A percentile compares a stretch with the other conserved stretches of the same genome.
Evolutionary conservation across 2,113 vertebrate genomes (phyloP).

Genomic region (Willisornis vidua): DNA sequence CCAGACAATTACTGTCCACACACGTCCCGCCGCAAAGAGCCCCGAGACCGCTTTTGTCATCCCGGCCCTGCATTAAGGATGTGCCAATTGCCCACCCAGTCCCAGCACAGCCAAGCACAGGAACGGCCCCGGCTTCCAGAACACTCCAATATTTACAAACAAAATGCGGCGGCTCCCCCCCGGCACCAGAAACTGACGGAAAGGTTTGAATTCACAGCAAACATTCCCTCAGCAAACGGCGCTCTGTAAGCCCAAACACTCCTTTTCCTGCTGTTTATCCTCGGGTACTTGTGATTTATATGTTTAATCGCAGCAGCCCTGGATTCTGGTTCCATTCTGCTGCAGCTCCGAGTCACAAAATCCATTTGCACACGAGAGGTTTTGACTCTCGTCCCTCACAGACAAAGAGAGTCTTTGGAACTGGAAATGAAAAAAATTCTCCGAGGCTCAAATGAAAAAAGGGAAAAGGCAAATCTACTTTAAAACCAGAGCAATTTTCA

Average conservation of each 20-base stretch:
- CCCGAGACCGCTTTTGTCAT: conserved; percentile 28
- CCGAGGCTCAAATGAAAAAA: not conserved
- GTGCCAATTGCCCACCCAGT: not conserved
- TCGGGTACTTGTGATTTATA: not conserved
- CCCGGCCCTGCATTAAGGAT: not conserved
- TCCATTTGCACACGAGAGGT: not conserved
- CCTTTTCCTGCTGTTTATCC: not conserved
- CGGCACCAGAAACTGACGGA: not conserved
- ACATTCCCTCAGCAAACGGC: not conserved
- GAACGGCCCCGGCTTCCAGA: not conserved
- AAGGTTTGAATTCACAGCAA: not conserved
- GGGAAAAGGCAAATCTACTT: not conserved
- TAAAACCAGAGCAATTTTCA: not conserved
- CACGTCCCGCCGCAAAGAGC: conserved; percentile 20
- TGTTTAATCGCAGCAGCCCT: not conserved
- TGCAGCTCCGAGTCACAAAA: not conserved
- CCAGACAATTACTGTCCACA: conserved; percentile 38
- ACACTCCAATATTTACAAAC: not conserved
- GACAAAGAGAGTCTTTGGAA: not conserved
- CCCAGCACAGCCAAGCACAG: not conserved
- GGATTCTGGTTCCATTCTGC: not conserved
- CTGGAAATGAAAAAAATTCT: not conserved
- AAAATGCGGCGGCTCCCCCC: not conserved
- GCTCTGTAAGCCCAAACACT: not conserved
- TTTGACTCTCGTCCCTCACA: not conserved